These are phyloP conservation scores for Conus canariensis DNA, from an alignment of 2,888 invertebrate species.

Conservation along the genomic window DNA sequence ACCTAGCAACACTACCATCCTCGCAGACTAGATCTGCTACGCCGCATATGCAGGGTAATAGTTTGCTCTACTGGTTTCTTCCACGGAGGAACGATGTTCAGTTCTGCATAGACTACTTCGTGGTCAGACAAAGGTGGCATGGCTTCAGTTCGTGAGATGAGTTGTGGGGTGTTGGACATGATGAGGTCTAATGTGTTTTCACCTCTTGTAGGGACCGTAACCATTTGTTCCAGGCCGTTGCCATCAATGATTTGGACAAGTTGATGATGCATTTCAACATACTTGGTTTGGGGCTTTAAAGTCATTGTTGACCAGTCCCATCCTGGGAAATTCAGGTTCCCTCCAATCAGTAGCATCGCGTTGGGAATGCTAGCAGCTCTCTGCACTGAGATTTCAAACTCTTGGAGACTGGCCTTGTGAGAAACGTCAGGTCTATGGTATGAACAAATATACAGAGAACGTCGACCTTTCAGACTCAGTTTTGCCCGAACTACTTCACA, in stretches of 20 bases:
- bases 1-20: too few relatives aligned
- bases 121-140: slow-evolving; percentile 27
- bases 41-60: background rate
- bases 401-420: background rate
- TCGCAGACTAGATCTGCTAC: too few relatives aligned
- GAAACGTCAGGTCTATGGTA: background rate
- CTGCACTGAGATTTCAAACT: background rate
- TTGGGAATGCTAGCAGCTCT: background rate
- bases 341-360: slow-evolving; percentile 5
- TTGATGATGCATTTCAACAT: background rate
- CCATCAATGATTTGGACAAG: background rate
- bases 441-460: background rate
- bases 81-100: background rate
- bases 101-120: background rate
- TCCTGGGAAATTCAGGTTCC: background rate
- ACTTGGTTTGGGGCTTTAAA: background rate
- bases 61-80: background rate
- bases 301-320: background rate
- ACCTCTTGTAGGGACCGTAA: slow-evolving; percentile 14
- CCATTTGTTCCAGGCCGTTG: slow-evolving; percentile 20
- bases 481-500: background rate
- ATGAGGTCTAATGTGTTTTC: slow-evolving; percentile 20
- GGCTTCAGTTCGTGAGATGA: slow-evolving; percentile 22
- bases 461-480: background rate
- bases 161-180: background rate